A percentile compares a stretch with the other conserved stretches of the same genome.
Evolutionary conservation across 2,113 vertebrate species (phyloP).

Genomic region (Salvelinus sp.): DNA sequence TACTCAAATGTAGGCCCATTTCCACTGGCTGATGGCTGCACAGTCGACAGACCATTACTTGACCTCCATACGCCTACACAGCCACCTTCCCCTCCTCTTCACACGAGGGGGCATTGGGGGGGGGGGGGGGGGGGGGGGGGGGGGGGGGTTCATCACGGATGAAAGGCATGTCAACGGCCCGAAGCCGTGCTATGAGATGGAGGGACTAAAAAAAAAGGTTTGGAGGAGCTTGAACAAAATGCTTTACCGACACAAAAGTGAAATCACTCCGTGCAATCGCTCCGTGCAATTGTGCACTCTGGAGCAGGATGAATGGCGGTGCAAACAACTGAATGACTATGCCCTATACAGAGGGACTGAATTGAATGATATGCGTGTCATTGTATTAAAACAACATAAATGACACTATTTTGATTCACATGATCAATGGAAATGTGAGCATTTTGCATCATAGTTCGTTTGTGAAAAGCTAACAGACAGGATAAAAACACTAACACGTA

Average conservation of each 20-base stretch:
- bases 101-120: neutral
- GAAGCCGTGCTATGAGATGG: constrained; percentile 11
- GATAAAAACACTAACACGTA: too few species aligned
- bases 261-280: neutral
- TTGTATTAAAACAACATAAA: too few species aligned
- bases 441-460: too few species aligned
- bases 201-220: neutral
- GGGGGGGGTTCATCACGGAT: neutral
- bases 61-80: constrained; percentile 26
- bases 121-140: too few species aligned
- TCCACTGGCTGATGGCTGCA: constrained; percentile 38
- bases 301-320: neutral
- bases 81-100: neutral
- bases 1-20: constrained; percentile 61
- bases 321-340: neutral
- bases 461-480: too few species aligned
- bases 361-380: too few species aligned
- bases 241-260: neutral
- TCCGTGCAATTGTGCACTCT: neutral
- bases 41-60: constrained; percentile 19
- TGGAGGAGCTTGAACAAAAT: neutral
- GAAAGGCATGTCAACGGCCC: constrained; percentile 20
- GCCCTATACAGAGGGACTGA: neutral
- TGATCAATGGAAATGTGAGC: too few species aligned
- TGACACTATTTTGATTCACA: too few species aligned